phyloP scores from a whole-genome alignment of 2,113 vertebrate genomes.

The Cyrtonyx montezumae region DNA sequence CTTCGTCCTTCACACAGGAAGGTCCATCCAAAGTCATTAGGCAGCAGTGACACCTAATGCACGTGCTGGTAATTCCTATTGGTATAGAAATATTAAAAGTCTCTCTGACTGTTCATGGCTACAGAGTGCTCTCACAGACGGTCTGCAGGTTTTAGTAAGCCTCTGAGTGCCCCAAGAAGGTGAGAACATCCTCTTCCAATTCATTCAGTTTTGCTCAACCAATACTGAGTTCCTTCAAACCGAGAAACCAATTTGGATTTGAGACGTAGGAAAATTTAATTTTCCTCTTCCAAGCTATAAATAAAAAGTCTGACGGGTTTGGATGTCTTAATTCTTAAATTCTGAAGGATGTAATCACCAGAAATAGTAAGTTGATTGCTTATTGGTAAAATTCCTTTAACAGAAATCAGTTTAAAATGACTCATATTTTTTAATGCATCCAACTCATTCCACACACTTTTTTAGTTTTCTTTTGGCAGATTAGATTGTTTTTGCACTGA shows the following conservation, averaged over 20 bases:
- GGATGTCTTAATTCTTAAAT: background rate
- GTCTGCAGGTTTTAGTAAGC: background rate
- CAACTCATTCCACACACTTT: background rate
- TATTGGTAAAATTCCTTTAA: background rate
- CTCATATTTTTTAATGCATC: background rate
- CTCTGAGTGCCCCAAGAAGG: background rate
- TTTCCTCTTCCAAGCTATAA: background rate
- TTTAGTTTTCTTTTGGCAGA: background rate
- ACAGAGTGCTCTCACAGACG: accelerated
- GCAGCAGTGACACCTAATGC: slow-evolving; percentile 65
- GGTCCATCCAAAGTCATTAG: slow-evolving; percentile 6
- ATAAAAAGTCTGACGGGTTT: background rate
- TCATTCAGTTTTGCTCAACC: slow-evolving; percentile 38
- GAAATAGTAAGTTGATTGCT: background rate
- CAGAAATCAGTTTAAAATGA: background rate
- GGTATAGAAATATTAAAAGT: background rate
- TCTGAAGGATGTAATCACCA: background rate
- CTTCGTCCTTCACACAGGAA: background rate
- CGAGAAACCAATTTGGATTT: background rate
- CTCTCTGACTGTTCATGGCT: background rate
- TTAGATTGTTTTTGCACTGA: background rate
- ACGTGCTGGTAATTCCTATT: background rate
- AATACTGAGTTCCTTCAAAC: slow-evolving; percentile 14
- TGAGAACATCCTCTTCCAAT: background rate
- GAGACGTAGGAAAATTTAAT: background rate